Evolutionary conservation across 2,888 invertebrate species (phyloP).

Genomic region (Tachina grossa): DNA sequence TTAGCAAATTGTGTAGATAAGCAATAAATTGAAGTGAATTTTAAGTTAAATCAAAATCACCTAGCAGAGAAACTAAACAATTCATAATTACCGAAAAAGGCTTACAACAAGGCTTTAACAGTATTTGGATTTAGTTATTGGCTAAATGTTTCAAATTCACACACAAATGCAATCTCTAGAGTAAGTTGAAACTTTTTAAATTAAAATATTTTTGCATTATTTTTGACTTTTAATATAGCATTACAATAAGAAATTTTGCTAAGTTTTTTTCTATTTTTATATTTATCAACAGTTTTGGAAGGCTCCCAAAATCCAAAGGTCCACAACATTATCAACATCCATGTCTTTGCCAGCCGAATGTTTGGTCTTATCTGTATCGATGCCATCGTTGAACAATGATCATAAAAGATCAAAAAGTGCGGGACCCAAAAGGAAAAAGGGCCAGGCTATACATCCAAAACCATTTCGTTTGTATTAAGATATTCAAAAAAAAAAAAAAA

Average conservation of each 20-base stretch:
- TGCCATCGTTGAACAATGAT: conserved; percentile 82
- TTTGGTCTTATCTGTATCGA: conserved; percentile 82
- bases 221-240: neutral
- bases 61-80: conserved; percentile 49
- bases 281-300: conserved; percentile 79
- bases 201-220: conserved; percentile 21
- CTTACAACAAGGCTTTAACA: conserved; percentile 33
- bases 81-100: conserved; percentile 30
- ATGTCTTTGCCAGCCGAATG: conserved; percentile 83
- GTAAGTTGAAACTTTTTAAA: conserved; percentile 64
- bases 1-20: conserved; percentile 34
- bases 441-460: conserved; percentile 81
- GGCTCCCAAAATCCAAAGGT: conserved; percentile 81
- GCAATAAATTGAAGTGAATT: conserved; percentile 25
- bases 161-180: conserved; percentile 56
- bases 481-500: neutral
- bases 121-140: conserved; percentile 55
- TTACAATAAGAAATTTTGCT: neutral
- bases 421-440: conserved; percentile 80
- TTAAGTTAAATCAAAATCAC: conserved; percentile 25
- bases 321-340: conserved; percentile 82
- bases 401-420: conserved; percentile 81
- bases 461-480: conserved; percentile 82
- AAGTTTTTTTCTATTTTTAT: conserved; percentile 26
- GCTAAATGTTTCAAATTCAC: conserved; percentile 28